Evolutionary conservation across 2,797 vertebrate species (phyloP).

Genomic region (Hypotaenidia philippensis): DNA sequence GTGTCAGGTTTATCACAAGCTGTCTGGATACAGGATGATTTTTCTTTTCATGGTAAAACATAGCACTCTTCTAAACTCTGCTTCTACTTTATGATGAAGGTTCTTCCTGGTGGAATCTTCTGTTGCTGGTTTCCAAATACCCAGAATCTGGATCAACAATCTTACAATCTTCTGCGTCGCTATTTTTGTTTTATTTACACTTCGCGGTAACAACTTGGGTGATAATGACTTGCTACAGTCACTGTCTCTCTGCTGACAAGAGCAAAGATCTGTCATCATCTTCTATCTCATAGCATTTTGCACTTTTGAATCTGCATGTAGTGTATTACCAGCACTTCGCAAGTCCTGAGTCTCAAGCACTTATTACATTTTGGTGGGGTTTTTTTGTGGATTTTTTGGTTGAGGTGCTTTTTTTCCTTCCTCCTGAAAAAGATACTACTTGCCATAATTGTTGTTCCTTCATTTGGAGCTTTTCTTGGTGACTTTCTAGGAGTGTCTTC

Average conservation of each 20-base stretch:
- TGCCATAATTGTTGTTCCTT: not conserved
- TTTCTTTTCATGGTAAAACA: constrained; percentile 57
- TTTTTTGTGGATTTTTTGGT: too few relatives aligned
- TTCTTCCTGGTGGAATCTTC: constrained; percentile 38
- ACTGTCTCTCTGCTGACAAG: constrained; percentile 72
- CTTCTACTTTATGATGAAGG: constrained; percentile 45
- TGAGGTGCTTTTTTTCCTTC: not conserved
- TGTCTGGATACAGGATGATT: constrained; percentile 61
- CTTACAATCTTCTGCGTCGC: constrained; percentile 5
- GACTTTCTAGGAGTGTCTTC: not conserved
- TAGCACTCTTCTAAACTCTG: constrained; percentile 15
- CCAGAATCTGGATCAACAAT: constrained; percentile 66
- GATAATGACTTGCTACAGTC: constrained; percentile 72
- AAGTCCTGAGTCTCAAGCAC: constrained; percentile 17
- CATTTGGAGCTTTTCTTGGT: not conserved
- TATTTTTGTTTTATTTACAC: constrained; percentile 75
- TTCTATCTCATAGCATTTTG: constrained; percentile 53
- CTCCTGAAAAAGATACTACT: not conserved
- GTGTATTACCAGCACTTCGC: constrained; percentile 45
- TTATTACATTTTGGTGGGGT: not conserved
- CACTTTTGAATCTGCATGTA: constrained; percentile 63
- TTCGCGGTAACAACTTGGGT: constrained; percentile 73
- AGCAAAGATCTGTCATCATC: constrained; percentile 73
- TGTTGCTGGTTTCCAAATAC: constrained; percentile 52
- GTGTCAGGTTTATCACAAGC: constrained; percentile 70